phyloP scores from a whole-genome alignment of 2,888 invertebrate species.

The Drosophila longiperda region DNA sequence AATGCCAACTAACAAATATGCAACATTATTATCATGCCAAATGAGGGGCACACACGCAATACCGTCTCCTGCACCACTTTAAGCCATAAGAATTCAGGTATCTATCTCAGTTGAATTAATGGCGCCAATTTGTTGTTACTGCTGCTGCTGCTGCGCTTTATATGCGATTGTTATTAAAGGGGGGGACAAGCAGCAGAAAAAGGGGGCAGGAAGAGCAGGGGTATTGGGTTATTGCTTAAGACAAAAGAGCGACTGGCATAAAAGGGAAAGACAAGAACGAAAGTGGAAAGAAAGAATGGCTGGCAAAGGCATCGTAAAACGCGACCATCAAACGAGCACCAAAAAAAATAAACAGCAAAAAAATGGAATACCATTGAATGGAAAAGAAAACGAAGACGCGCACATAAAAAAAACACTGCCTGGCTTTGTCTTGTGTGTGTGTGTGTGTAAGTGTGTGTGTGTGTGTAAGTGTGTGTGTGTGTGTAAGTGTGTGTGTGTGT shows the following conservation, averaged over 20 bases:
- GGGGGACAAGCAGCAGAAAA: background rate
- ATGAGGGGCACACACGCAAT: conserved; percentile 24
- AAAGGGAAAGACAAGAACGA: conserved; percentile 39
- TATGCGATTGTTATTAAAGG: conserved; percentile 33
- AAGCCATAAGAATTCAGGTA: conserved; percentile 38
- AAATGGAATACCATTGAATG: conserved; percentile 8
- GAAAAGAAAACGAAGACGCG: conserved; percentile 36
- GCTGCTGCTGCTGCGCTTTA: conserved; percentile 37
- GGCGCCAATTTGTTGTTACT: conserved; percentile 74
- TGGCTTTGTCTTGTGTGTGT: conserved; percentile 2
- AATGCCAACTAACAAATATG: conserved; percentile 26
- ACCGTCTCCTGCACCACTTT: background rate
- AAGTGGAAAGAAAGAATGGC: conserved; percentile 52
- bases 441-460: conserved; percentile 5
- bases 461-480: conserved; percentile 6
- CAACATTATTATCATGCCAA: conserved; percentile 13
- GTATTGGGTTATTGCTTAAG: conserved; percentile 15
- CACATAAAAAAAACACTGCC: conserved; percentile 39
- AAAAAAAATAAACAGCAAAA: conserved; percentile 16
- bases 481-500: conserved; percentile 5
- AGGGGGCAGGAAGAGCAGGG: background rate
- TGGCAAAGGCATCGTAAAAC: conserved; percentile 62
- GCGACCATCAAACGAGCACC: conserved; percentile 55
- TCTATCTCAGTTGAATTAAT: conserved; percentile 69
- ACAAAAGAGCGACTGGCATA: conserved; percentile 27